A percentile compares a stretch with the other conserved stretches of the same genome.
These are phyloP conservation scores for Donacobius atricapilla DNA, from an alignment of 2,113 vertebrate genomes.

Conservation along the genomic window DNA sequence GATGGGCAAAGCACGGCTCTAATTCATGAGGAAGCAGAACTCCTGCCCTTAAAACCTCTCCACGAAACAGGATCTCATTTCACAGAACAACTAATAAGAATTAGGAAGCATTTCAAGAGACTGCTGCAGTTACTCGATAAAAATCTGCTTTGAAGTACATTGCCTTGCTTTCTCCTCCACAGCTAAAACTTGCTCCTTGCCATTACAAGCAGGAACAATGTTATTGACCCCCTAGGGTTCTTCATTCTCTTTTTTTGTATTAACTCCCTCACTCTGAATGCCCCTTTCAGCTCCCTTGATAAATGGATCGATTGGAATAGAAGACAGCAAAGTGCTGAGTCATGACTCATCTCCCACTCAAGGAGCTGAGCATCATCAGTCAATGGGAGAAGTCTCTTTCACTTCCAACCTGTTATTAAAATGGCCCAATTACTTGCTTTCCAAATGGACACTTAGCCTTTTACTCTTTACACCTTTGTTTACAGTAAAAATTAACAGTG, in stretches of 20 bases:
- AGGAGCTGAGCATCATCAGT: neutral
- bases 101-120: neutral
- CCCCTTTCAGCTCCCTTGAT: neutral
- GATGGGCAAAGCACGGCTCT: neutral
- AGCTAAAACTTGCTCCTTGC: neutral
- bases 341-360: neutral
- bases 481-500: neutral
- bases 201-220: neutral
- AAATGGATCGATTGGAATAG: neutral
- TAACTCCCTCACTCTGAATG: neutral
- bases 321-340: neutral
- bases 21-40: neutral
- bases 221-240: neutral
- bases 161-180: neutral
- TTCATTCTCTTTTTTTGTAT: neutral
- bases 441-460: neutral
- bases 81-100: neutral
- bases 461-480: neutral
- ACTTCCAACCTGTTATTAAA: neutral
- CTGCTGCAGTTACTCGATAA: neutral
- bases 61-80: neutral
- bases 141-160: neutral
- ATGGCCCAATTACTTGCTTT: neutral
- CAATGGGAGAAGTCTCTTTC: neutral
- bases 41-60: neutral